Evolutionary conservation across 1,140 invertebrate species (phyloP).

Genomic region (Chironomus striatipennis): DNA sequence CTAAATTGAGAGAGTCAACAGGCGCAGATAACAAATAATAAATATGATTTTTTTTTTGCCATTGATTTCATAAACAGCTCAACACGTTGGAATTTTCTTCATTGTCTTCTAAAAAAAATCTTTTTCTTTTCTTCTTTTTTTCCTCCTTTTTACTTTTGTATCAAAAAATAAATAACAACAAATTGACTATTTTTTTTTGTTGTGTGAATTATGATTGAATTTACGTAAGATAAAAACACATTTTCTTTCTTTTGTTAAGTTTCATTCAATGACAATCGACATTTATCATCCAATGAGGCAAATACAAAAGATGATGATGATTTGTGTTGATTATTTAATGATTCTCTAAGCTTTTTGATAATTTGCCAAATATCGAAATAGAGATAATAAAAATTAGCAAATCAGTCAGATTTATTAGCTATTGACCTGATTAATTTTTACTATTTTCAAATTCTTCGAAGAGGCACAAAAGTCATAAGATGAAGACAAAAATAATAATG

Average conservation of each 20-base stretch:
- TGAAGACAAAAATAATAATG: background rate
- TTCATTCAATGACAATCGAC: background rate
- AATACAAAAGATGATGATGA: background rate
- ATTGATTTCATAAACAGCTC: slow-evolving; percentile 2
- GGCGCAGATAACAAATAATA: background rate
- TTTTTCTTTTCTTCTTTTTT: background rate
- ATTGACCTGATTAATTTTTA: no score
- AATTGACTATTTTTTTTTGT: background rate
- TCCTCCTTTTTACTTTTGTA: background rate
- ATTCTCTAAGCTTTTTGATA: no score
- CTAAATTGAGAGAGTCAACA: background rate
- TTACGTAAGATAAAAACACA: background rate
- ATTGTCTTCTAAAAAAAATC: background rate
- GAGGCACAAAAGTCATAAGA: background rate
- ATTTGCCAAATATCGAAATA: no score
- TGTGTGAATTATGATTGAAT: slow-evolving; percentile 3
- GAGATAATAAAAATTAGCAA: no score
- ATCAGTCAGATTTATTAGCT: no score
- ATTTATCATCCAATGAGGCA: background rate
- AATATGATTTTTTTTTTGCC: slow-evolving; percentile 9
- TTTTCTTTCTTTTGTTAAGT: background rate
- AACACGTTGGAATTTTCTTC: background rate
- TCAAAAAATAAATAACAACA: background rate
- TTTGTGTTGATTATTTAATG: background rate
- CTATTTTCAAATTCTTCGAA: no score